Evolutionary conservation across 92 coral and sea anemone genomes (phyloP).

Genomic region (Umimayanthus chanpuru): DNA sequence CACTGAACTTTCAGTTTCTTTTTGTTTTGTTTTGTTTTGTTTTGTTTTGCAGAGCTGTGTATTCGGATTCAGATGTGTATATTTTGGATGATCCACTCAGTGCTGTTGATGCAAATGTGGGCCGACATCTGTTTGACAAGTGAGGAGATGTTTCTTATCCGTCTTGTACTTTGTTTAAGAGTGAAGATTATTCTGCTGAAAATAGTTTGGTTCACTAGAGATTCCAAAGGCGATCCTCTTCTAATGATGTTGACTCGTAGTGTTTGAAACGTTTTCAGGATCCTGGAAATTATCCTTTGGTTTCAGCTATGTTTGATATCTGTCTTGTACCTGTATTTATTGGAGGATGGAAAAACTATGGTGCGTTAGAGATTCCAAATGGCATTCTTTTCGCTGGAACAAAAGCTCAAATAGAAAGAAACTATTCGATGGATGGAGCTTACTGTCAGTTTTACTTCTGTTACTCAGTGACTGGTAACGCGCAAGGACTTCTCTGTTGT

Average conservation of each 20-base stretch:
- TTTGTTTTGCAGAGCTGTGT: conserved; percentile 59
- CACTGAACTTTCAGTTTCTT: neutral
- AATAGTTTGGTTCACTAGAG: neutral
- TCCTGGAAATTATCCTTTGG: neutral
- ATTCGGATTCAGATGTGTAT: conserved; percentile 63
- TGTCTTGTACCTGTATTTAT: neutral
- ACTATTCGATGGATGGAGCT: neutral
- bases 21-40: conserved; percentile 11
- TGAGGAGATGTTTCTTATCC: conserved; percentile 26
- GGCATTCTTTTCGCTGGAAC: neutral
- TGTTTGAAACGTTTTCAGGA: neutral
- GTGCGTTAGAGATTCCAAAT: neutral
- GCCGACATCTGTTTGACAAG: conserved; percentile 69
- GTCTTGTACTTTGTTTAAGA: neutral
- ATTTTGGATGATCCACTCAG: conserved; percentile 71
- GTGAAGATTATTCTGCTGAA: neutral
- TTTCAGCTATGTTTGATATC: neutral
- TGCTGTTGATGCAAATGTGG: conserved; percentile 73
- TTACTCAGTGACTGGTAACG: too few species aligned
- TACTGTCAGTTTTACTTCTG: too few species aligned
- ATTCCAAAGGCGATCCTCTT: too few species aligned
- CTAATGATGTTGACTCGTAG: neutral
- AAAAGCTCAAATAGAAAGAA: too few species aligned
- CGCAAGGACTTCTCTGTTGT: too few species aligned
- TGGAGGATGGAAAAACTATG: neutral